phyloP scores from a whole-genome alignment of 2,888 invertebrate genomes.

The Callosobruchus maculatus region DNA sequence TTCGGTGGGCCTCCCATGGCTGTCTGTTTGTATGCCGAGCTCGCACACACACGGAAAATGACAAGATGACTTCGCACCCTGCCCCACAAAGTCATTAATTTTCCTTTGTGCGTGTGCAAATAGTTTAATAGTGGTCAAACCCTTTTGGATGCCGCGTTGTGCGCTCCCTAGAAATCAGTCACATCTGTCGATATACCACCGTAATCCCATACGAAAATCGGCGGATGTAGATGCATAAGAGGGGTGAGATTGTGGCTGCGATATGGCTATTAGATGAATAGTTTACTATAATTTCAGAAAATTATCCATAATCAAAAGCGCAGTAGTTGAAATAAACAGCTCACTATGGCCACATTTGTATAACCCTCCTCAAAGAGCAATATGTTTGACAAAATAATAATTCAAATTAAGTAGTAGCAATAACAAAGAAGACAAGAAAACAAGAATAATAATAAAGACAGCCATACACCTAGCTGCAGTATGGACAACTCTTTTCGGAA shows the following conservation, averaged over 20 bases:
- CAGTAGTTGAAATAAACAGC: no score
- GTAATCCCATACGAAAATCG: neutral
- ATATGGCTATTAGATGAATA: neutral
- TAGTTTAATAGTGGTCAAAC: conserved; percentile 35
- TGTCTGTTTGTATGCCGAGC: neutral
- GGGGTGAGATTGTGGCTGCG: neutral
- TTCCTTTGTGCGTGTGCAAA: conserved; percentile 29
- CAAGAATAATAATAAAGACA: no score
- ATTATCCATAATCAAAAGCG: no score
- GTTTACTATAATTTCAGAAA: no score
- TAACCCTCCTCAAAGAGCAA: no score
- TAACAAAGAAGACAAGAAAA: no score
- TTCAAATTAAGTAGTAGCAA: no score
- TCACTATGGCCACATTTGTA: no score
- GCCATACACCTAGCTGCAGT: no score
- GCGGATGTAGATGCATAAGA: neutral
- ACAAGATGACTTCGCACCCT: conserved; percentile 1
- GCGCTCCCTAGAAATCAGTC: neutral
- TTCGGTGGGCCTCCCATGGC: neutral
- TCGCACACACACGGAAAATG: neutral
- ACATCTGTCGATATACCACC: neutral
- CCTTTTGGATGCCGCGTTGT: conserved; percentile 22
- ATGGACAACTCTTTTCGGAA: no score
- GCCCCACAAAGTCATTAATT: conserved; percentile 30
- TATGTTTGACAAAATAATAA: no score